A percentile compares a stretch with the other conserved stretches of the same genome.
phyloP scores from a whole-genome alignment of 2,113 vertebrate species.

The Anguilla japonica region DNA sequence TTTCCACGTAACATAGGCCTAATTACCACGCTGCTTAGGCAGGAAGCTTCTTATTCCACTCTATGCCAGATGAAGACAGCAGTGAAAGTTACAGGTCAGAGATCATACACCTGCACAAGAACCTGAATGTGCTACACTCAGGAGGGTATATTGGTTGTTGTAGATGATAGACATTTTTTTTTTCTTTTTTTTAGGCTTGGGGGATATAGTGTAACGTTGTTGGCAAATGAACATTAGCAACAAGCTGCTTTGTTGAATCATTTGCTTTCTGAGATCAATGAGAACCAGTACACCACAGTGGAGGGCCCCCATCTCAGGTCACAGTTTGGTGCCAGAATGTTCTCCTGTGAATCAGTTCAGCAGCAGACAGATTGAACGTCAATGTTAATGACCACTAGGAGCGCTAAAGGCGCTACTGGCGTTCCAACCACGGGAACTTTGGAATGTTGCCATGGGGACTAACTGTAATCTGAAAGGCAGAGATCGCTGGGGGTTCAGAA shows the following conservation, averaged over 20 bases:
- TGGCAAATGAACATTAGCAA: background rate
- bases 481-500: background rate
- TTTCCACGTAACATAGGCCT: constrained; percentile 51
- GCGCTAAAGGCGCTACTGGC: background rate
- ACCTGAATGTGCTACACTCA: background rate
- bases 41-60: constrained; percentile 65
- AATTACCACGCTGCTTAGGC: constrained; percentile 59
- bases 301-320: constrained; percentile 23
- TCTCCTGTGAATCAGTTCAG: background rate
- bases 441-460: background rate
- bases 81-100: constrained; percentile 53
- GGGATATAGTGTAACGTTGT: background rate
- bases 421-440: background rate
- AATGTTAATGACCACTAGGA: background rate
- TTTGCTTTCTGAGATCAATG: constrained; percentile 22
- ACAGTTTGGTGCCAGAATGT: constrained; percentile 47
- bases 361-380: background rate
- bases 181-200: background rate
- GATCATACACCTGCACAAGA: constrained; percentile 37
- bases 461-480: background rate
- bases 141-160: no score
- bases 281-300: constrained; percentile 4
- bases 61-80: constrained; percentile 53
- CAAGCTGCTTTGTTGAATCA: constrained; percentile 35
- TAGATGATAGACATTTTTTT: background rate